Evolutionary conservation across 2,113 vertebrate species (phyloP), one percentile per base, ranked within the genome.

Genomic region (Pelvicachromis taeniatus): DNA sequence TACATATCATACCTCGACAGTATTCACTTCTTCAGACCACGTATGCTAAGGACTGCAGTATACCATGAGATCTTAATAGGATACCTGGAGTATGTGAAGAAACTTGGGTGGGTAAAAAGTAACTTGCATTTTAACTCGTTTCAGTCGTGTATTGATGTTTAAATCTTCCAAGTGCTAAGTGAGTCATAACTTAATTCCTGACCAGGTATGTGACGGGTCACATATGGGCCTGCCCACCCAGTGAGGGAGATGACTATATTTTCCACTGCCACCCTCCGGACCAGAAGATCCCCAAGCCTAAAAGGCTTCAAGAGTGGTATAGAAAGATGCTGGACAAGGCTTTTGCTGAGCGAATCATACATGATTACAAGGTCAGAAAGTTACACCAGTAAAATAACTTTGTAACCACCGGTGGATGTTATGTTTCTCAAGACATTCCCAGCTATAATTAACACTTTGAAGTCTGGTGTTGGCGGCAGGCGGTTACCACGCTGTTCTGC

Each of bases 291-390:
- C 99, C 99, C 26, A 99, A 99, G 85, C 99, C 99, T 52, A 99
- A 99, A 92, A 97, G 99, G 78, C 95, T 99, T 77, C 98, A 99
- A 77, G 98, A 99, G 59, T 99, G 99, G 99, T 99, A 99, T 95
- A 97, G 98, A 86, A 99, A 99, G 94, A 99, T 99, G 99, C 95
- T 99, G 94, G 99, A 99, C 92, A 99, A 99, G 93, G 99, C 99
- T 1, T 99, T 98, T 63, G 98, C 98, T 2, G 99, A 99, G 93
- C 95, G 99, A 81, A 99, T 99, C 91, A 93, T 99, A 81, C 98
- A 99, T 0, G 99, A 99, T 91, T 99, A 98, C 90, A 99, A 99
- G 97, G 99, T 95, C n/a, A 73, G 91, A 52, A 83, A 80, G 63
- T 33, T 3, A 33, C 4, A 16, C 9, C 26, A n/a, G 13, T 14